phyloP scores from a whole-genome alignment of 1,140 invertebrate genomes.

The Mylabris phalerata region DNA sequence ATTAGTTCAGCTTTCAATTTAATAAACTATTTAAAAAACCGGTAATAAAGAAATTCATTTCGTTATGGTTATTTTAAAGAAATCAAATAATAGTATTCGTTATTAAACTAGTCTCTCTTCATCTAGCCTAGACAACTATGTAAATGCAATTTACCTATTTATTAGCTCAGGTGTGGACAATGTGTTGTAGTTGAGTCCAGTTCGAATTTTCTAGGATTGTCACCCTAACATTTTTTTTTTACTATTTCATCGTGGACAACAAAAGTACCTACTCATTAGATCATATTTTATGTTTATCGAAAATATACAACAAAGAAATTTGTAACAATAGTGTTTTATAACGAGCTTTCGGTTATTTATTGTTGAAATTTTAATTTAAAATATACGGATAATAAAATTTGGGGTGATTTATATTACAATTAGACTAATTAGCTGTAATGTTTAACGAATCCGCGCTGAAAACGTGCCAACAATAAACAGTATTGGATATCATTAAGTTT shows the following conservation, averaged over 20 bases:
- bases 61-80: conserved; percentile 3
- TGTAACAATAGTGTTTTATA: too few species aligned
- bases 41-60: conserved; percentile 15
- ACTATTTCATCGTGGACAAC: background rate
- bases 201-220: background rate
- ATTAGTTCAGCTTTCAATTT: conserved; percentile 6
- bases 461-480: too few species aligned
- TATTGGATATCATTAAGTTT: too few species aligned
- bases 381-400: too few species aligned
- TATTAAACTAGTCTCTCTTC: background rate
- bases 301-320: too few species aligned
- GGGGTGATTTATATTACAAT: too few species aligned
- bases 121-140: conserved; percentile 14
- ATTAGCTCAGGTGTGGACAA: conserved; percentile 17
- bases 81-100: background rate
- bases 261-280: conserved; percentile 6
- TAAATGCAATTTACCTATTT: conserved; percentile 18
- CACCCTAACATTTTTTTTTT: too few species aligned
- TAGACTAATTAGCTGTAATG: too few species aligned
- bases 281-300: conserved; percentile 4
- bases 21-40: too few species aligned
- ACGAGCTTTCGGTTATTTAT: too few species aligned
- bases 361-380: too few species aligned
- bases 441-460: too few species aligned
- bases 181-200: background rate